These are phyloP conservation scores for Oreochromis aureus DNA, from an alignment of 2,113 vertebrate genomes.

Conservation along the genomic window DNA sequence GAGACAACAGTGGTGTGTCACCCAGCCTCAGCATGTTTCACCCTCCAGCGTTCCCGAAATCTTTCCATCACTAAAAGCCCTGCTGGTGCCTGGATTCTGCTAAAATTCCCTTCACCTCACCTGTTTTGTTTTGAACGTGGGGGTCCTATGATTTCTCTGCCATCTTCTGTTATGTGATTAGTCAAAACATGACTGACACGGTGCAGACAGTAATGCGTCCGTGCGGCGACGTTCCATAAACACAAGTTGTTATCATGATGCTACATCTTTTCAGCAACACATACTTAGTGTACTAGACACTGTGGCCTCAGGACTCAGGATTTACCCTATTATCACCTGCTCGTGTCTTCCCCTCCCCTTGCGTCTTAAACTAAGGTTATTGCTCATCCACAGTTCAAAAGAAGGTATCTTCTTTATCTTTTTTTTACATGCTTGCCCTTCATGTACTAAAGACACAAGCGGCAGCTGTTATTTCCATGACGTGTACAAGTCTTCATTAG, in stretches of 20 bases:
- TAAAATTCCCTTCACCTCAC: not conserved
- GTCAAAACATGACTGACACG: constrained; percentile 22
- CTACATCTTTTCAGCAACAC: constrained; percentile 17
- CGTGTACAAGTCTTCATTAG: not conserved
- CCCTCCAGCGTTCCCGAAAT: not conserved
- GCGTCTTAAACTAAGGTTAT: not conserved
- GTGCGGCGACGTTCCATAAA: not conserved
- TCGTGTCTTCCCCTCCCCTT: not conserved
- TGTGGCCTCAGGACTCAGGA: constrained; percentile 2
- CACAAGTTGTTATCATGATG: constrained; percentile 37
- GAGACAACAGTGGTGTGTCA: constrained; percentile 12
- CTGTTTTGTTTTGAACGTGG: not conserved
- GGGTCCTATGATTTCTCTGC: not conserved
- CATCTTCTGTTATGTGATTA: constrained; percentile 13
- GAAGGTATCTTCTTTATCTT: constrained; percentile 12
- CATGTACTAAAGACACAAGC: not conserved
- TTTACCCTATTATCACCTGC: constrained; percentile 38
- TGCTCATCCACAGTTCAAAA: not conserved
- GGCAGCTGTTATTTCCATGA: not conserved
- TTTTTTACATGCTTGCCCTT: not conserved
- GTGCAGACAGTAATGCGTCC: not conserved
- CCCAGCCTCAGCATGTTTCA: not conserved
- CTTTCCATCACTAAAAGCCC: not conserved
- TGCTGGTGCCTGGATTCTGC: not conserved
- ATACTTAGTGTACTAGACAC: constrained; percentile 30